Percentiles rank a stretch among this genome's conserved stretches.
phyloP scores from a whole-genome alignment of 2,888 invertebrate species.

The Charanyca ferruginea region DNA sequence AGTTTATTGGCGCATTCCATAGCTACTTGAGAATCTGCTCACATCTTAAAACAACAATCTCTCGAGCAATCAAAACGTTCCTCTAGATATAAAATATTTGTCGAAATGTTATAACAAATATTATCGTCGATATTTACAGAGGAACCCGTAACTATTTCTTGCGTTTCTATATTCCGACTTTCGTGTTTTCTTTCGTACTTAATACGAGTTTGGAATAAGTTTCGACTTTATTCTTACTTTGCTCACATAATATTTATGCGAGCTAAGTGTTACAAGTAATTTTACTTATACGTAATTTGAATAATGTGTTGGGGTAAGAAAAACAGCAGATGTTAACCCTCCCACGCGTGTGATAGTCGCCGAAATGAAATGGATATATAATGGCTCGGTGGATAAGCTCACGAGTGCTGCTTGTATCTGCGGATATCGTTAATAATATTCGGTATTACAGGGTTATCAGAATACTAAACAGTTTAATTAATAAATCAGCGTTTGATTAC shows the following conservation, averaged over 20 bases:
- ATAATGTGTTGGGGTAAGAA: conserved; percentile 55
- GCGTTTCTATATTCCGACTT: conserved; percentile 20
- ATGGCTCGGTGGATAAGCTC: conserved; percentile 33
- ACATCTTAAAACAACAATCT: conserved; percentile 42
- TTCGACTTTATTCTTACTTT: conserved; percentile 42
- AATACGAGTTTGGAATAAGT: conserved; percentile 49
- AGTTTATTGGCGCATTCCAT: conserved; percentile 18
- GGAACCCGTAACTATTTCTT: conserved; percentile 28
- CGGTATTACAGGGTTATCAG: conserved; percentile 33
- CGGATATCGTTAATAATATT: conserved; percentile 37
- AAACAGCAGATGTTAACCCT: conserved; percentile 49
- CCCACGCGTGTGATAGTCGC: conserved; percentile 39
- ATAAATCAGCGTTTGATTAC: conserved; percentile 23
- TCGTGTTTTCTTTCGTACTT: conserved; percentile 39
- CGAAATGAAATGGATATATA: conserved; percentile 43
- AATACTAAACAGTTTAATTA: conserved; percentile 34
- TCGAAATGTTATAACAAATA: conserved; percentile 24
- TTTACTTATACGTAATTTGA: conserved; percentile 56
- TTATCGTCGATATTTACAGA: conserved; percentile 24
- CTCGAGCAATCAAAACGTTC: conserved; percentile 33
- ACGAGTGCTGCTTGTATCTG: conserved; percentile 25
- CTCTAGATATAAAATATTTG: conserved; percentile 27
- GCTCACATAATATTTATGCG: conserved; percentile 45
- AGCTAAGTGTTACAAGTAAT: conserved; percentile 56
- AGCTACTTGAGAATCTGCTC: conserved; percentile 30